Base-by-base conservation (phyloP, 2,113 vertebrate species). In the Poeciliopsis turrubarensis region DNA sequence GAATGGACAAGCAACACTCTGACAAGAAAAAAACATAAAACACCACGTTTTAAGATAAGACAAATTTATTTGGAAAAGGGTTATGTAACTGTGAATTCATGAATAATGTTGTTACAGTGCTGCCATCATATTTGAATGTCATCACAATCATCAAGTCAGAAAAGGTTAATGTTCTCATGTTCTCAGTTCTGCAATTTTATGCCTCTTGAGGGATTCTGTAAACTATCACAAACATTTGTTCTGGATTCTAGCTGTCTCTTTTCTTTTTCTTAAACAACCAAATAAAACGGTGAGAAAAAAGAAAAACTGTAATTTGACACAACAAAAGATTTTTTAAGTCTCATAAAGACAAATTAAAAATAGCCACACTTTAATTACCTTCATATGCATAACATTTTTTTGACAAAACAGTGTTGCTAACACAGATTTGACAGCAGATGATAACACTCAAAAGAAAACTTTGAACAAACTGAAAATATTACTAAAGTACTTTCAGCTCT, bases 1-100 rank as follows among this genome's bases (percentile, higher is more conserved):
- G 92, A 99, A 99, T 0, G 98, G 97, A 86, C 96, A 98, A 17
- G 97, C 95, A 61, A 94, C 95, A 89, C 96, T 98, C 97, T 98
- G 78, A 70, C 79, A 0, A 3, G 15, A 68, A 25, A 86, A 73
- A 47, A 72, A 3, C 14, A 73, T 34, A 77, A 54, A 72, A n/a
- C 61, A 57, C 6, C 34, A 11, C 25, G 22, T 70, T 68, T 78
- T 41, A 79, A 37, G 22, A 65, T 51, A 37, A 5, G n/a, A 27
- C 41, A 25, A 34, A 29, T 22, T 64, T 41, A 65, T 22, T 51
- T 29, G 29, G 15, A 60, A 68, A 71, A 44, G 30, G 5, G 2
- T 25, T 6, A 11, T 27, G 62, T 62, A 68, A 70, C 47, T 29
- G 64, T 75, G 39, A 32, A 14, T 75, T 39, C 19, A 29, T 31